phyloP scores from a whole-genome alignment of 2,797 vertebrate species.

The Botia kubotai region DNA sequence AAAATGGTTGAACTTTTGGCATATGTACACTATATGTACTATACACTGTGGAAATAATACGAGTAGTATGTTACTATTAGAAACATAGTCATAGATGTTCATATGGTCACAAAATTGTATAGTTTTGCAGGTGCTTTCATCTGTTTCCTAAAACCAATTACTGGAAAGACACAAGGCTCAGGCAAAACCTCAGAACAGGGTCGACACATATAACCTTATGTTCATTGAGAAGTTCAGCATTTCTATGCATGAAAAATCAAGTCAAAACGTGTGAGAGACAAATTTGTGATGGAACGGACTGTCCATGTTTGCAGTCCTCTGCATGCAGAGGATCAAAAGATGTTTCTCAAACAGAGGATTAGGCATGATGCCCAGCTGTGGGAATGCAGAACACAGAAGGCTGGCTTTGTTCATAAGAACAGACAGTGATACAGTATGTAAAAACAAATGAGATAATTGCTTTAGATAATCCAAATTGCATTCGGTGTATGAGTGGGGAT shows the following conservation, averaged over 20 bases:
- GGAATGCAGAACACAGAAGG: slow-evolving; percentile 11
- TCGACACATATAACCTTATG: background rate
- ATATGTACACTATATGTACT: too few species aligned
- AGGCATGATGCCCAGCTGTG: background rate
- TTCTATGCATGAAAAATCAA: background rate
- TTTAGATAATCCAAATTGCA: slow-evolving; percentile 17
- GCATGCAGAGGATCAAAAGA: background rate
- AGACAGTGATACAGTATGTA: background rate
- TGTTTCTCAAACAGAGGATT: slow-evolving; percentile 26
- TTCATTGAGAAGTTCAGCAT: background rate
- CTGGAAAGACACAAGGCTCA: too few species aligned
- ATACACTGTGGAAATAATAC: too few species aligned
- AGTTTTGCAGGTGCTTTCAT: too few species aligned
- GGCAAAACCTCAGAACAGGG: too few species aligned
- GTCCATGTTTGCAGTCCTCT: background rate
- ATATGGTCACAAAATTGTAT: too few species aligned
- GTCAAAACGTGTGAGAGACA: background rate
- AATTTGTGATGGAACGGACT: background rate
- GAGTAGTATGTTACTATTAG: too few species aligned
- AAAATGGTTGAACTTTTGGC: too few species aligned
- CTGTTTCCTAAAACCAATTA: too few species aligned
- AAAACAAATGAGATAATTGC: background rate
- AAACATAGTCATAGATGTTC: too few species aligned
- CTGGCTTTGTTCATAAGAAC: background rate
- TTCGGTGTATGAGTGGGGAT: background rate